A percentile compares a stretch with the other conserved stretches of the same genome.
Conservation (phyloP, 2,797 vertebrate species). For the Acanthiza pusilla region DNA sequence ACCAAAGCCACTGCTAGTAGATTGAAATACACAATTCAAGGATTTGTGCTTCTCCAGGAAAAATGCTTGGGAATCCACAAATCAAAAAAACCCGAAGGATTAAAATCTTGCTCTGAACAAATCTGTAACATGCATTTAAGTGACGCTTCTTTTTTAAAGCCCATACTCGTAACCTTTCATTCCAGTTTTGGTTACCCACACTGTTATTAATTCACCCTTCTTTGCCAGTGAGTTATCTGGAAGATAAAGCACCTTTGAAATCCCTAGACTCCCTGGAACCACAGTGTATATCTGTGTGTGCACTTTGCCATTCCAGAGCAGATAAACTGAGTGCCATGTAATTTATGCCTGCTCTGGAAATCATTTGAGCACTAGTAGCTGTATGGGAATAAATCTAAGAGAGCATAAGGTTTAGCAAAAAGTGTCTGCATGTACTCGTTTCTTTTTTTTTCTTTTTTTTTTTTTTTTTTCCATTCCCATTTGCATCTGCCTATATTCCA, state of each 20-base stretch:
- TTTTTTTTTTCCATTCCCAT: not conserved
- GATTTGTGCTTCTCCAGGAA: not conserved
- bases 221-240: slow-evolving; percentile 50
- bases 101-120: not conserved
- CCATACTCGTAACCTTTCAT: not conserved
- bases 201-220: not conserved
- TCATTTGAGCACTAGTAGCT: not conserved
- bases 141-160: not conserved
- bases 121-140: not conserved
- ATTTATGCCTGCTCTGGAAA: not conserved
- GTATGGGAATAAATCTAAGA: not conserved
- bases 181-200: not conserved
- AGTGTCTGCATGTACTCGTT: not conserved
- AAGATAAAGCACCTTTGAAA: slow-evolving; percentile 64
- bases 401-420: not conserved
- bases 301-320: slow-evolving; percentile 38
- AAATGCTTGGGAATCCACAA: not conserved
- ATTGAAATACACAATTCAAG: not conserved
- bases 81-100: not conserved
- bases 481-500: not conserved
- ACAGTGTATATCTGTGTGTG: slow-evolving; percentile 5
- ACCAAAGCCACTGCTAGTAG: not conserved
- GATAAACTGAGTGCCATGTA: slow-evolving; percentile 42
- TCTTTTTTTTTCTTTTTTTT: not conserved
- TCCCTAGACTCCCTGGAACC: slow-evolving; percentile 63